Evolutionary conservation across 2,888 invertebrate species (phyloP).

Genomic region (Sclerodermus sp.): DNA sequence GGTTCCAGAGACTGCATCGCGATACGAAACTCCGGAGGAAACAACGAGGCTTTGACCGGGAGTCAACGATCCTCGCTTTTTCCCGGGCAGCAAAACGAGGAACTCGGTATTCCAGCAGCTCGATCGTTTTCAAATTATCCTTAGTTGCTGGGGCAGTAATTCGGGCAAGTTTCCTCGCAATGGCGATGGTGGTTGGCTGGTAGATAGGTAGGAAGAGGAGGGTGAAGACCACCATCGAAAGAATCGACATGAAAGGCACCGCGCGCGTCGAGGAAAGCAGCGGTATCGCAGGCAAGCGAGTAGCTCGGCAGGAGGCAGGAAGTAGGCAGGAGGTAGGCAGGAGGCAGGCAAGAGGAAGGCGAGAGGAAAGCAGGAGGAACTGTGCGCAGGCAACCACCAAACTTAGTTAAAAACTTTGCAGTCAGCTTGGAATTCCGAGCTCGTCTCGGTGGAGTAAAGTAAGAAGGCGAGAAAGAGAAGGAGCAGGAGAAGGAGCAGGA

Average conservation of each 20-base stretch:
- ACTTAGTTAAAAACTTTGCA: slow-evolving; percentile 55
- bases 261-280: too few relatives aligned
- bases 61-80: too few relatives aligned
- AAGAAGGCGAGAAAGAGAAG: slow-evolving; percentile 21
- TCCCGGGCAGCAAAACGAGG: too few relatives aligned
- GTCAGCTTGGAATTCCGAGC: slow-evolving; percentile 50
- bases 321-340: background rate
- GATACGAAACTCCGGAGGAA: too few relatives aligned
- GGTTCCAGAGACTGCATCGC: too few relatives aligned
- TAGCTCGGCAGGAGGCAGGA: background rate
- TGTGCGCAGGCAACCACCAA: slow-evolving; percentile 39
- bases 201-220: background rate
- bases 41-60: too few relatives aligned
- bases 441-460: slow-evolving; percentile 30
- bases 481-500: slow-evolving; percentile 14
- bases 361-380: slow-evolving; percentile 33
- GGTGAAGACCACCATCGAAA: slow-evolving; percentile 33
- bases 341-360: background rate
- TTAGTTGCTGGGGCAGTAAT: slow-evolving; percentile 14
- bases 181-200: slow-evolving; percentile 5
- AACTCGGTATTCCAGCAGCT: too few relatives aligned
- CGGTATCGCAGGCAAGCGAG: too few relatives aligned
- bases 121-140: slow-evolving; percentile 34
- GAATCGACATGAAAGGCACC: slow-evolving; percentile 34
- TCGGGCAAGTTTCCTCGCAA: slow-evolving; percentile 22